These are phyloP conservation scores for Boulengeromyrus knoepffleri DNA, from an alignment of 2,113 vertebrate species.

Conservation along the genomic window DNA sequence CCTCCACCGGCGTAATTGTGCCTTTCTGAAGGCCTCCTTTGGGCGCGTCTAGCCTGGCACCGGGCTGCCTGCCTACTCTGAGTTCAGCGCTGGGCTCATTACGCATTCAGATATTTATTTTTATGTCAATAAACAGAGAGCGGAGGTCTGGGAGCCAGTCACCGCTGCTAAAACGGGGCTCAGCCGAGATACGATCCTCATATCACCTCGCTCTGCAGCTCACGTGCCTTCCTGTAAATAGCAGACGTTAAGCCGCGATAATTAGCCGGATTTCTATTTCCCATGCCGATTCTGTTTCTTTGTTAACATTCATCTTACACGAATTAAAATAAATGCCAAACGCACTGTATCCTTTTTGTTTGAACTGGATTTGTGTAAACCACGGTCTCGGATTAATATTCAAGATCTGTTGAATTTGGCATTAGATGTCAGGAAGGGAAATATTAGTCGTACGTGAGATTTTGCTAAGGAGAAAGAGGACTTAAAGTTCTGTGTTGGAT, in stretches of 20 bases:
- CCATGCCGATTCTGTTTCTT: neutral
- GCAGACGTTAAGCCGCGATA: neutral
- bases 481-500: neutral
- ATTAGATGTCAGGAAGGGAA: neutral
- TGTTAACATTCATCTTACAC: neutral
- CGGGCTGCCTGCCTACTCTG: neutral
- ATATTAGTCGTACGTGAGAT: neutral
- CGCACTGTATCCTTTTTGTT: neutral
- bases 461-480: neutral
- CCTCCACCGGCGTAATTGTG: constrained; percentile 24
- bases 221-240: neutral
- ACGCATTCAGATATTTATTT: neutral
- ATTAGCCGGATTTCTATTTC: neutral
- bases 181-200: neutral
- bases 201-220: neutral
- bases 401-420: neutral
- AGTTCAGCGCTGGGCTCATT: neutral
- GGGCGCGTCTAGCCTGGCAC: constrained; percentile 16
- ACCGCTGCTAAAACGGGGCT: neutral
- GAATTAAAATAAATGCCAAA: neutral
- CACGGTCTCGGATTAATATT: neutral
- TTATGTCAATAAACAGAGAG: neutral
- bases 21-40: constrained; percentile 28
- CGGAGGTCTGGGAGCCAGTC: neutral
- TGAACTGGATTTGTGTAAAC: neutral